These are phyloP conservation scores for Alaudala cheleensis DNA, from an alignment of 2,113 vertebrate genomes.

Conservation along the genomic window DNA sequence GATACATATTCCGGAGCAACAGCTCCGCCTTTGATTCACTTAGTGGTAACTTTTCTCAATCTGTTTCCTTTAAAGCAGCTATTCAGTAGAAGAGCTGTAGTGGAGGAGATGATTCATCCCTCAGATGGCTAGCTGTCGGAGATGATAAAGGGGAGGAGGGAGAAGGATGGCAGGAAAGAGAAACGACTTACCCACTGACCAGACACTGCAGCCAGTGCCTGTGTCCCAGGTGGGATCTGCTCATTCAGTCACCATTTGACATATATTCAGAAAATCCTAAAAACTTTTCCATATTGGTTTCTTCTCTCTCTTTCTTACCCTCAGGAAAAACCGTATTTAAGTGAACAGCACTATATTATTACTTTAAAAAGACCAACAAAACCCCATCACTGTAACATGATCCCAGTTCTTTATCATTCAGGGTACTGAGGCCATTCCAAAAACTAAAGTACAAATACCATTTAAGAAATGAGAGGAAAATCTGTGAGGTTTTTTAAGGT, in stretches of 20 bases:
- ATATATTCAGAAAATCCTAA: background rate
- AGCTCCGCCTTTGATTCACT: background rate
- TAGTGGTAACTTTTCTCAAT: background rate
- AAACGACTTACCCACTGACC: background rate
- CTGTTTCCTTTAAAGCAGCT: constrained; percentile 1
- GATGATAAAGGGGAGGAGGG: background rate
- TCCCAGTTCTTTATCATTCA: background rate
- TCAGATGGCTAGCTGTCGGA: background rate
- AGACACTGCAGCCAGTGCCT: background rate
- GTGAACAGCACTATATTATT: background rate
- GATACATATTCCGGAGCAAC: background rate
- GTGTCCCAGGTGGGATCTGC: background rate
- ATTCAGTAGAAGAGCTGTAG: background rate
- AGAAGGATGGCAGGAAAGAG: background rate
- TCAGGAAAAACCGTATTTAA: background rate
- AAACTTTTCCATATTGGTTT: background rate
- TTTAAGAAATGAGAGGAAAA: background rate
- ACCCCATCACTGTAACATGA: background rate
- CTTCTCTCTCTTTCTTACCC: background rate
- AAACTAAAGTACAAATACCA: background rate
- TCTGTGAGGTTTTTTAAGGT: background rate
- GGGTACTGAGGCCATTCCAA: background rate
- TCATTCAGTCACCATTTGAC: background rate
- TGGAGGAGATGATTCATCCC: constrained; percentile 25
- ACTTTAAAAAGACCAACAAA: background rate